Evolutionary conservation across 2,888 invertebrate genomes (phyloP).

Genomic region (Scotopteryx bipunctaria): DNA sequence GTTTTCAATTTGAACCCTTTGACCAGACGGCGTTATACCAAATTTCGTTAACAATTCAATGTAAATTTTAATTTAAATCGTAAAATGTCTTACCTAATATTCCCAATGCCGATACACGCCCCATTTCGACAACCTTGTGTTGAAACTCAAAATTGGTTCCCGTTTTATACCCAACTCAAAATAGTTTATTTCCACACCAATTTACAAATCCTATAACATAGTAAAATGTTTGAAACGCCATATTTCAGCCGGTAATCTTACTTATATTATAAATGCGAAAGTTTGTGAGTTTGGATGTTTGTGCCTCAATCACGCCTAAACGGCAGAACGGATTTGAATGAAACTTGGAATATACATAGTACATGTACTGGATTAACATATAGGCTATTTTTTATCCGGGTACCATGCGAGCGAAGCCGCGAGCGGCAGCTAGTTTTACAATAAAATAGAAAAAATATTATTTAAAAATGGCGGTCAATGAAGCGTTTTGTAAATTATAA

Average conservation of each 20-base stretch:
- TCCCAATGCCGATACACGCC: conserved; percentile 63
- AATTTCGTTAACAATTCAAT: neutral
- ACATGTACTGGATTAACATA: too few species aligned
- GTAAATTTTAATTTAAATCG: neutral
- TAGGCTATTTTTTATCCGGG: too few species aligned
- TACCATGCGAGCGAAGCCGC: too few species aligned
- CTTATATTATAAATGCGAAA: too few species aligned
- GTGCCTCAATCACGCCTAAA: too few species aligned
- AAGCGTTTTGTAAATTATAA: conserved; percentile 2
- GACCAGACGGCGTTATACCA: neutral
- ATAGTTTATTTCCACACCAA: conserved; percentile 3
- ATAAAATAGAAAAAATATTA: neutral
- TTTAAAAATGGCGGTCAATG: neutral
- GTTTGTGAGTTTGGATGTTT: too few species aligned
- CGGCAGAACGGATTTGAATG: too few species aligned
- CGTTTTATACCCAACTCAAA: conserved; percentile 29
- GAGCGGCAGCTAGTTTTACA: neutral
- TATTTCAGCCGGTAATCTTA: too few species aligned
- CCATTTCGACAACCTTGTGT: conserved; percentile 62
- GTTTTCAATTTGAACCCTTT: neutral
- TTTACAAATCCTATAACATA: conserved; percentile 1
- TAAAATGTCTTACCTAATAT: conserved; percentile 55
- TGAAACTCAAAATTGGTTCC: neutral
- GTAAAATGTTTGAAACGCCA: conserved; percentile 9
- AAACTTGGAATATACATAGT: too few species aligned